A percentile compares a stretch with the other conserved stretches of the same genome.
These are phyloP conservation scores for Rotaria macrura DNA, from an alignment of 2,888 invertebrate species.

Conservation along the genomic window DNA sequence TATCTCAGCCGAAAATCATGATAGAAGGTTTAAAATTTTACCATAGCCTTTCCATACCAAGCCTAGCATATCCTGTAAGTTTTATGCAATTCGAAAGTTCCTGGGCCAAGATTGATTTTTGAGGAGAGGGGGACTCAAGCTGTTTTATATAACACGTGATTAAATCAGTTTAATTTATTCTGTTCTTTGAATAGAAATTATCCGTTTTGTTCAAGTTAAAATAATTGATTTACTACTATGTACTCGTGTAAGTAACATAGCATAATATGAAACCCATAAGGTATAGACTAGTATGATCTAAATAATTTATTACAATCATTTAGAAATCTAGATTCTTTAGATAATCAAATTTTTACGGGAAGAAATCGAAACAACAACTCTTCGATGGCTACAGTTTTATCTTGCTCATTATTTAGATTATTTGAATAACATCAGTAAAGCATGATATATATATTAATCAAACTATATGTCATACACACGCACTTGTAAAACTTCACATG, in stretches of 20 bases:
- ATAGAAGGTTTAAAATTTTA: too few species aligned
- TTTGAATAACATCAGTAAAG: slow-evolving; percentile 68
- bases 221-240: slow-evolving; percentile 71
- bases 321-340: neutral
- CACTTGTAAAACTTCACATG: slow-evolving; percentile 89
- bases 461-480: slow-evolving; percentile 95
- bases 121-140: too few species aligned
- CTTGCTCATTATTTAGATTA: slow-evolving; percentile 91
- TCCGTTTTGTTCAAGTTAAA: too few species aligned
- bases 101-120: too few species aligned
- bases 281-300: slow-evolving; percentile 33
- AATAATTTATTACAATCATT: slow-evolving; percentile 28
- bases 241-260: slow-evolving; percentile 71
- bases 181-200: too few species aligned
- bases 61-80: too few species aligned
- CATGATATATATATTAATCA: slow-evolving; percentile 77
- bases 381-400: slow-evolving; percentile 88
- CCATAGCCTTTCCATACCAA: too few species aligned
- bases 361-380: slow-evolving; percentile 70
- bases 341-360: slow-evolving; percentile 21
- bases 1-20: too few species aligned
- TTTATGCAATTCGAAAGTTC: too few species aligned
- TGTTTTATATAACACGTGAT: too few species aligned
- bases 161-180: too few species aligned
- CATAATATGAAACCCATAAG: slow-evolving; percentile 20